Evolutionary conservation across 2,888 invertebrate genomes (phyloP), one percentile per base, ranked within the genome.

Genomic region (Thymelicus acteon): DNA sequence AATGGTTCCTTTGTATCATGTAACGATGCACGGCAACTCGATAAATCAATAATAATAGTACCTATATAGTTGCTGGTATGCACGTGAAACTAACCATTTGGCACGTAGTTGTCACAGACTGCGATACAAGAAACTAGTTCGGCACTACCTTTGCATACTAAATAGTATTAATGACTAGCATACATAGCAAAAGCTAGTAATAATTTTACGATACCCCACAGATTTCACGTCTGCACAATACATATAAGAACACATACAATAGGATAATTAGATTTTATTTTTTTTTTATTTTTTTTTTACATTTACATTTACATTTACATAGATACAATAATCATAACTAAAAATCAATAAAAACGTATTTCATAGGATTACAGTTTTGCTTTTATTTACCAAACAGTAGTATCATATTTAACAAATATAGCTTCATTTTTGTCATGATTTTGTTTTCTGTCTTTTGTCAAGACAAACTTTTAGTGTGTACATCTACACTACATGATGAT

Each of bases 21-120:
- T 44, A 37, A n/a, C 24, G 19, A 12, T 24, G 58, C 69, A 70
- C 70, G 15, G 49, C 48, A 13, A 13, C 7, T 24, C 2, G 19
- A 15, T 10, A 24, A 57, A 8, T 57, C 57, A 37, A 57, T 13
- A 57, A 15, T 13, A n/a, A 24, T 3, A 31, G 31, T 39, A 37
- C 19, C 44, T 31, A 15, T 48, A 60, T 60, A 15, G 31, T 15
- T 12, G n/a, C 58, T 47, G 31, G 47, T 24, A 58, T n/a, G 49
- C 39, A 60, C 47, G 13, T 65, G 58, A 58, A 66, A 64, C 57
- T 57, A 24, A 37, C n/a, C 13, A 64, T 19, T 6, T 24, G 3
- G 15, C 60, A 60, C 60, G 60, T 60, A 60, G 15, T 10, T 60
- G 39, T 39, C 8, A 58, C 12, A n/a, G 7, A 58, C 37, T 58